These are phyloP conservation scores for Drosophila vallismaia DNA, from an alignment of 2,888 invertebrate genomes.

Conservation along the genomic window DNA sequence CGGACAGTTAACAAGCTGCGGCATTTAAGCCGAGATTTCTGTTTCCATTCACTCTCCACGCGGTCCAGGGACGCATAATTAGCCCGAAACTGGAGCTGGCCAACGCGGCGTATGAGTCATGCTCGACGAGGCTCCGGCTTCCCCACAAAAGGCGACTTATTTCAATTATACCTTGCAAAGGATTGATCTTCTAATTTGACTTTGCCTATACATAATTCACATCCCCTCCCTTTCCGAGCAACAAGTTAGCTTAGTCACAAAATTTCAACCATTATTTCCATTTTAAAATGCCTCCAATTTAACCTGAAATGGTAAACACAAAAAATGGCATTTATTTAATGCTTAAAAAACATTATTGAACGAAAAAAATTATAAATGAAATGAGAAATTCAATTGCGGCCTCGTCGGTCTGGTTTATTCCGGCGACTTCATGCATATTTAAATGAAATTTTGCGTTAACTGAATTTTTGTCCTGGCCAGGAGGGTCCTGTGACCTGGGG, in stretches of 20 bases:
- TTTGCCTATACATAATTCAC: too few species aligned
- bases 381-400: conserved; percentile 69
- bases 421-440: conserved; percentile 72
- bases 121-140: neutral
- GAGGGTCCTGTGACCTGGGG: conserved; percentile 4
- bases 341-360: conserved; percentile 20
- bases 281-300: conserved; percentile 4
- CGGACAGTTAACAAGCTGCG: conserved; percentile 63
- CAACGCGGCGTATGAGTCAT: conserved; percentile 50
- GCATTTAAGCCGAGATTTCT: conserved; percentile 67
- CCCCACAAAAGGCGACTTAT: too few species aligned
- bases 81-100: conserved; percentile 19
- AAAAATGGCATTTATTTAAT: conserved; percentile 1
- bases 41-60: conserved; percentile 37
- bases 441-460: conserved; percentile 78
- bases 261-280: neutral
- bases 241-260: neutral
- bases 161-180: too few species aligned
- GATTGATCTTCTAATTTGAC: too few species aligned
- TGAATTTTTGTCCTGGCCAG: conserved; percentile 67
- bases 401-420: conserved; percentile 11
- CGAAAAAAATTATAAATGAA: conserved; percentile 11
- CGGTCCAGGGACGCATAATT: conserved; percentile 44
- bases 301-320: conserved; percentile 9
- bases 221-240: neutral